Percentiles rank a stretch among this genome's conserved stretches.
phyloP scores from a whole-genome alignment of 2,888 invertebrate species.

The Coleophora deauratella region DNA sequence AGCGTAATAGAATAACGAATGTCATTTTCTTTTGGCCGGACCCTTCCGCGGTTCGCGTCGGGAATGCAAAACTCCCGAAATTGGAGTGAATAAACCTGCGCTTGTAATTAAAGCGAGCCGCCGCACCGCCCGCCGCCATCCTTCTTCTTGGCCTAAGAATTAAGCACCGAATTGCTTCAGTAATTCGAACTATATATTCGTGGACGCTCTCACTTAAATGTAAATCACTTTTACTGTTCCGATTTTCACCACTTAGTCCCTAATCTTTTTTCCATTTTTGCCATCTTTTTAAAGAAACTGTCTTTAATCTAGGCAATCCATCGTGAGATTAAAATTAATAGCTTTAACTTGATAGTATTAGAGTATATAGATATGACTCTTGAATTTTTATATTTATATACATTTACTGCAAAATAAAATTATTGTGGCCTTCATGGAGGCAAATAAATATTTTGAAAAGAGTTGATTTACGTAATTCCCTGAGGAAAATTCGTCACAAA shows the following conservation, averaged over 20 bases:
- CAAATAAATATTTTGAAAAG: no score
- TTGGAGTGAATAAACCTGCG: conserved; percentile 71
- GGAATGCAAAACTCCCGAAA: conserved; percentile 71
- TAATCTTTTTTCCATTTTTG: conserved; percentile 45
- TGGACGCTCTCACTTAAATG: conserved; percentile 57
- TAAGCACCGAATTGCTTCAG: conserved; percentile 70
- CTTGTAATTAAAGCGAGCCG: conserved; percentile 67
- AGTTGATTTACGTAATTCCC: no score
- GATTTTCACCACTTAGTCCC: conserved; percentile 53
- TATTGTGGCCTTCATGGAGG: no score
- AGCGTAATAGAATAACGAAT: conserved; percentile 71
- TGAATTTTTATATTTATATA: no score
- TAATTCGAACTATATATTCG: conserved; percentile 71
- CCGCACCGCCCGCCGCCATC: conserved; percentile 43
- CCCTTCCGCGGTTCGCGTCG: conserved; percentile 70
- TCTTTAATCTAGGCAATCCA: no score
- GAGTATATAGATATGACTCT: no score
- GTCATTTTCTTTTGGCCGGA: conserved; percentile 71
- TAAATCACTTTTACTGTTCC: conserved; percentile 70
- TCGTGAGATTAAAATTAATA: not conserved
- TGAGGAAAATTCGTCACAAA: no score
- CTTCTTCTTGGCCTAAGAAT: conserved; percentile 71
- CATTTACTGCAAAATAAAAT: no score
- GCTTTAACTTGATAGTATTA: no score
- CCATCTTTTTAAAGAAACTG: conserved; percentile 14